Base-by-base conservation (phyloP, 2,797 vertebrate genomes). In the Phaenicophaeus curvirostris region DNA sequence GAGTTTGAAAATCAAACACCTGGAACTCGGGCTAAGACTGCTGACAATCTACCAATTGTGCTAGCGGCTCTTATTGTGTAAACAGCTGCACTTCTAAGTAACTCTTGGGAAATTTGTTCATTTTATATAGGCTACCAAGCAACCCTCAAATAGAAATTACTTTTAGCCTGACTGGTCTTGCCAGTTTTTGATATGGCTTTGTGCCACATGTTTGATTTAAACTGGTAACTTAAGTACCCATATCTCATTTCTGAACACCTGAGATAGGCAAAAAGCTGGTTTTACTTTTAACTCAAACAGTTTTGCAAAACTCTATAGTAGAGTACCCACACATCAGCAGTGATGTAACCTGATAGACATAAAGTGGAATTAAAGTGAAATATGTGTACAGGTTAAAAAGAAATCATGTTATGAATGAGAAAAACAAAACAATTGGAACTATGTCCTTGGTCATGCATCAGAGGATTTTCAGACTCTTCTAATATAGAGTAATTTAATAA, bases 401-500 rank as follows among this genome's bases (percentile, higher is more conserved):
- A 97, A 97, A 97, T 96, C 75, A 95, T 96, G 95, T 95, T 95
- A 90, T 95, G 94, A 96, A 96, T 95, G 85, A 95, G 94, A 86
- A 97, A 97, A 97, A 93, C 91, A 96, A 97, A 98, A 93, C 96
- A 97, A 96, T 96, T 97, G 96, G 93, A 95, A 94, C 62, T 94
- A 71, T 81, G 87, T 91, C 96, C 87, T 95, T 97, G 93, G 94
- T 97, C 96, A 97, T 95, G 96, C 95, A 96, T 96, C 92, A 96
- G 94, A 96, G 92, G 87, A 90, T 95, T 97, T 96, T 96, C 92
- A 96, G 93, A 61, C 92, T 96, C 87, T 92, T 95, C 85, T 96
- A 96, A 97, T 93, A 84, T 16, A 91, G 79, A 35, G 92, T 97
- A 98, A 97, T 96, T 96, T 97, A 97, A 97, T 98, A 97, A 97